Evolutionary conservation across 2,888 invertebrate species (phyloP), one percentile per base, ranked within the genome.

Genomic region (Hirtodrosophila histrioides): DNA sequence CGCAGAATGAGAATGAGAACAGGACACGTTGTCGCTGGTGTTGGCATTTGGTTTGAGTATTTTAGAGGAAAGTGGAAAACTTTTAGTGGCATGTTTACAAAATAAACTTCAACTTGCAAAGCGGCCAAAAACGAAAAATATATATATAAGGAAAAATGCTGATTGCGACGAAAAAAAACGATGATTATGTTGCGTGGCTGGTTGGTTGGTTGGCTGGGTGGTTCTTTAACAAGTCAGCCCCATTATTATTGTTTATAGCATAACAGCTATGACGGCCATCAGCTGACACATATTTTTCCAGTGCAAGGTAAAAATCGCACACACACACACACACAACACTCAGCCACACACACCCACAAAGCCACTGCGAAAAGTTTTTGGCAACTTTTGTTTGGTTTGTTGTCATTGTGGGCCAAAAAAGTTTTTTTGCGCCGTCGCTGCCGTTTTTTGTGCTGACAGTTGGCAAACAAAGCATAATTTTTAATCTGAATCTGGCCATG

Each of bases 21-120:
- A 56, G 63, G 72, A 77, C 75, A 84, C 69, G 71, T 73, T 78
- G 78, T 77, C 78, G 71, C 81, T 82, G 86, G 70, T 84, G 82
- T 84, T 82, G 82, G 82, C 86, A 84, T 82, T 82, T 63, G 85
- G 75, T 76, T 82, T 86, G 81, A 86, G 84, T 69, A 84, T 82
- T 84, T 84, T 87, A 82, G 82, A 85, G 87, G 70, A 84, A 84
- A 87, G 84, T 84, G 87, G 84, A 84, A 84, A 84, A 84, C 87
- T 84, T 84, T 84, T 84, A 84, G 84, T 84, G 86, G 86, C 87
- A 87, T 84, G 84, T 84, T 87, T 85, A 84, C 84, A 84, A 85
- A 84, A 84, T 84, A 84, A 84, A 82, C 76, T 84, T 84, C 79
- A 72, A 69, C 70, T 85, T 78, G 79, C 72, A 72, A 78, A 85